Evolutionary conservation across 2,113 vertebrate species (phyloP).

Genomic region (Amblyopsis rosae): DNA sequence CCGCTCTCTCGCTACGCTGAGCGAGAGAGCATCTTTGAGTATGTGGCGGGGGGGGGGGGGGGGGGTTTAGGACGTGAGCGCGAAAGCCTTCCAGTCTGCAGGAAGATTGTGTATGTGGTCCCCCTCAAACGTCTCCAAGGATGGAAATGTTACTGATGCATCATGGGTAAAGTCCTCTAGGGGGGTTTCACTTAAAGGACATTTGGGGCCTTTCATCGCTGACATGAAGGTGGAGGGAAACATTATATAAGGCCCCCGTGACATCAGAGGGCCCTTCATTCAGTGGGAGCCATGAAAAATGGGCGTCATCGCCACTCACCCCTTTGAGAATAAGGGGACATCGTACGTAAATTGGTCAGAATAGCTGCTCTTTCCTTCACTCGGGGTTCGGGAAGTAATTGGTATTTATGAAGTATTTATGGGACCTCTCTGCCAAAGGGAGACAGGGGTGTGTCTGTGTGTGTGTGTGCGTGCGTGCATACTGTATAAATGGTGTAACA

Average conservation of each 20-base stretch:
- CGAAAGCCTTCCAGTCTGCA: constrained; percentile 36
- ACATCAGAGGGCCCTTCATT: constrained; percentile 63
- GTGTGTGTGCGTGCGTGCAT: not conserved
- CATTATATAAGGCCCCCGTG: constrained; percentile 64
- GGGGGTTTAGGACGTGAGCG: constrained; percentile 23
- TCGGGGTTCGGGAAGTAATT: constrained; percentile 63
- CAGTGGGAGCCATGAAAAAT: constrained; percentile 56
- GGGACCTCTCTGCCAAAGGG: constrained; percentile 44
- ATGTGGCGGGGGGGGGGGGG: constrained; percentile 11
- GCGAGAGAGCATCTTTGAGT: constrained; percentile 49
- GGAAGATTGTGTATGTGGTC: constrained; percentile 55
- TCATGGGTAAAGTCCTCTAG: constrained; percentile 57
- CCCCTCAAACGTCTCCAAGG: constrained; percentile 65
- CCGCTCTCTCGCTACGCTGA: constrained; percentile 31
- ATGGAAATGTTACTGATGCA: constrained; percentile 73
- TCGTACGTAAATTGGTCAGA: constrained; percentile 59
- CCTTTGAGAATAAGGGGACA: constrained; percentile 47
- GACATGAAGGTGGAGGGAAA: constrained; percentile 73
- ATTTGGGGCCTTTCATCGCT: constrained; percentile 69
- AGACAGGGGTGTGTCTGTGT: not conserved
- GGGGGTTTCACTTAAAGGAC: constrained; percentile 73
- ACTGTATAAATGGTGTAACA: not conserved
- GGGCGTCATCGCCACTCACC: constrained; percentile 43
- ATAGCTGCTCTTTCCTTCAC: constrained; percentile 47
- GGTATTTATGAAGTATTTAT: constrained; percentile 76